phyloP scores from a whole-genome alignment of 2,888 invertebrate species.

The Leptura quadrifasciata region DNA sequence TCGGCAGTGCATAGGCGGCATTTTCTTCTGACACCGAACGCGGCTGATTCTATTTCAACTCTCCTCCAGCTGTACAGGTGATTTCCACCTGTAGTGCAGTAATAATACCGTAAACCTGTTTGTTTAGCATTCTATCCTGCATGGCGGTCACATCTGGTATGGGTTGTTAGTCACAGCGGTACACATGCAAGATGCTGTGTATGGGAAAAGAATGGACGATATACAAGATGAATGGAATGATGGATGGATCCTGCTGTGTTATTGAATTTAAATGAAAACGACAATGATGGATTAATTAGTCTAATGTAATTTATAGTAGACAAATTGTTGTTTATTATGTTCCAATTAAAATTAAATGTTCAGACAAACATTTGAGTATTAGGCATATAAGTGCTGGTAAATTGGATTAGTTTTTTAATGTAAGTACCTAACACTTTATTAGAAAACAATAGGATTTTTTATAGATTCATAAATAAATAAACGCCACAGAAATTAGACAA shows the following conservation, averaged over 20 bases:
- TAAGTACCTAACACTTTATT: too few species aligned
- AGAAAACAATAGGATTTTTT: too few species aligned
- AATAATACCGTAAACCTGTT: constrained; percentile 46
- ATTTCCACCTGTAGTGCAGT: constrained; percentile 49
- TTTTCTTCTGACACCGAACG: constrained; percentile 36
- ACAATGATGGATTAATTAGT: constrained; percentile 6
- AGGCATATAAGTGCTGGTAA: too few species aligned
- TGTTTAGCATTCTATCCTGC: constrained; percentile 31
- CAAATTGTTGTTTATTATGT: not conserved
- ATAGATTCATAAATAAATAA: too few species aligned
- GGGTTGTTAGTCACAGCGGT: constrained; percentile 35
- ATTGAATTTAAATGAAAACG: constrained; percentile 26
- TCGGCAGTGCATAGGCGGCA: not conserved
- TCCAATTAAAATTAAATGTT: not conserved
- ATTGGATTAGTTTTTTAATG: too few species aligned
- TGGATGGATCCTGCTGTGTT: constrained; percentile 22
- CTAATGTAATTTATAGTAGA: constrained; percentile 7
- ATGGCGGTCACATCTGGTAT: constrained; percentile 49
- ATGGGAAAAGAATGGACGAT: constrained; percentile 14
- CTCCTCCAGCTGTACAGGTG: constrained; percentile 44
- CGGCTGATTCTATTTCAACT: constrained; percentile 23
- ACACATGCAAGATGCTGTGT: constrained; percentile 23
- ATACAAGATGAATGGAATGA: constrained; percentile 24
- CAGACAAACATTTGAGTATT: too few species aligned
- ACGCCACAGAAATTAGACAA: too few species aligned